phyloP scores from a whole-genome alignment of 2,113 vertebrate species.

The Myodes glareolus region DNA sequence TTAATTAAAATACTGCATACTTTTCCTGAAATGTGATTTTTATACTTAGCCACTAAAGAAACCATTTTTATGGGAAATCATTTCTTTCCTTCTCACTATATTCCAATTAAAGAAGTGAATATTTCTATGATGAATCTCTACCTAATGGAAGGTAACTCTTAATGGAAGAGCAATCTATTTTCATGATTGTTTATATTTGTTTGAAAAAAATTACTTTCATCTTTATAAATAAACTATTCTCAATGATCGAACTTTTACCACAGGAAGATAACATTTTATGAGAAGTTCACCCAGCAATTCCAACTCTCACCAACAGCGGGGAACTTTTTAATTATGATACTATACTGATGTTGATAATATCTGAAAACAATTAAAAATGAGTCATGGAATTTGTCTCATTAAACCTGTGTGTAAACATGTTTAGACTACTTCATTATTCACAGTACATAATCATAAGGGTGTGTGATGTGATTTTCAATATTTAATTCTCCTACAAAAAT shows the following conservation, averaged over 20 bases:
- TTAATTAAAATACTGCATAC: neutral
- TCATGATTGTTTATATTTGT: conserved; percentile 26
- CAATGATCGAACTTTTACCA: neutral
- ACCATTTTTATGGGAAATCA: neutral
- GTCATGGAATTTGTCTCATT: neutral
- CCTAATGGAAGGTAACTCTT: neutral
- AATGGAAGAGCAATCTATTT: conserved; percentile 13
- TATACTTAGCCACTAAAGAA: neutral
- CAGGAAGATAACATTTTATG: neutral
- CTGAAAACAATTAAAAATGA: neutral
- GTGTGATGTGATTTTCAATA: conserved; percentile 28
- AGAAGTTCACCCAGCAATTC: neutral
- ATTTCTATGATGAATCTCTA: neutral
- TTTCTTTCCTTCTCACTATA: neutral
- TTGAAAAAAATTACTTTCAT: conserved; percentile 30
- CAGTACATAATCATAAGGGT: neutral
- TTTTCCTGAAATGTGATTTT: conserved; percentile 13
- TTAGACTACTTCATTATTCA: neutral
- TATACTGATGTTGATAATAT: neutral
- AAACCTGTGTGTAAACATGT: neutral
- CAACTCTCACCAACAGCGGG: neutral
- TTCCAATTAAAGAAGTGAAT: neutral
- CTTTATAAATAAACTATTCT: conserved; percentile 1
- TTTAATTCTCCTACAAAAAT: neutral
- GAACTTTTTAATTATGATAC: neutral